Base-by-base conservation (phyloP, 2,113 vertebrate species). In the Pomatorhinus ruficollis region DNA sequence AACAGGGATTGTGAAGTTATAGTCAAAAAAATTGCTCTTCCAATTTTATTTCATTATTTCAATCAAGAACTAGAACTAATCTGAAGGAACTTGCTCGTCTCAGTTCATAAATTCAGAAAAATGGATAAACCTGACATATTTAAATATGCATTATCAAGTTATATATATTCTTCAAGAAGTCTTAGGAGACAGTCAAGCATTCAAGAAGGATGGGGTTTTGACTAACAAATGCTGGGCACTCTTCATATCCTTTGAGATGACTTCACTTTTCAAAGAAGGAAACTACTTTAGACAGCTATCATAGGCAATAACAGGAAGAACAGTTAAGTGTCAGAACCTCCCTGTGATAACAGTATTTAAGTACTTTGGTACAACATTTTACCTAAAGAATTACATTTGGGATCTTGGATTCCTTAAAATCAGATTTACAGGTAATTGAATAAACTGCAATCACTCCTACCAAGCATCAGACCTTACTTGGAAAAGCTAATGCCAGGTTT, bases 341-440 rank as follows among this genome's bases (percentile, higher is more conserved):
- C 33, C 35, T 49, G 16, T 40, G 33, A 83, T 35, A 96, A 72
- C 15, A 54, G 30, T n/a, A 63, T 75, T 74, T 56, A 64, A 86
- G 68, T 42, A 56, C 10, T 45, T 49, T 53, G 20, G 68, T 87
- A 64, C 22, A 70, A 42, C 14, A 69, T 66, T 80, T 92, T 63
- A 77, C 17, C 25, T 61, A 80, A 85, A 44, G 15, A 89, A 87
- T 39, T 69, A 76, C 11, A 65, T 74, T 79, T 69, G n/a, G 25
- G 45, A 83, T 53, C 66, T 57, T 66, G 14, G 33, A 85, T 83
- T 84, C 76, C 69, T 95, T 92, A 90, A 92, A 93, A 92, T 78
- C 64, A 86, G 68, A 92, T 90, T 93, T 89, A 77, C 72, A 90
- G 54, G 80, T 90, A 95, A 93, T 54, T 66, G 82, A 86, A 87